Conservation (phyloP, 2,888 invertebrate species). For the Coelogynopora nodosa region DNA sequence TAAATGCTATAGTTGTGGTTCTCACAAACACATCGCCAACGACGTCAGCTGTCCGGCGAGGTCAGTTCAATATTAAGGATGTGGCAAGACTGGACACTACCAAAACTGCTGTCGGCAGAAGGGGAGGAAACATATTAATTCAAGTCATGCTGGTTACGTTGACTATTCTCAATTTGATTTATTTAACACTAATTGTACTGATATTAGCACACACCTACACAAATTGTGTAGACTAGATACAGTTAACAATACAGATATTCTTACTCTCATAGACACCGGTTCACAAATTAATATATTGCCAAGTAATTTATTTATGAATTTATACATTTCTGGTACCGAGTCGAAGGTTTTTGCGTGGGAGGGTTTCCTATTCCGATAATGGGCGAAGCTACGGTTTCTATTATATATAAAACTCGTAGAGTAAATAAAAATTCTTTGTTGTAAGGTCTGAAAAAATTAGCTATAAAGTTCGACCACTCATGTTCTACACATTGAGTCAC, state of each 20-base stretch:
- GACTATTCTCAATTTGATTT: background rate
- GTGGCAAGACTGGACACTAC: background rate
- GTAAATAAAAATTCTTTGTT: background rate
- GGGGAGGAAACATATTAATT: background rate
- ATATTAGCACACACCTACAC: background rate
- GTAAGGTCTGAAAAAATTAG: background rate
- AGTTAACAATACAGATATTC: background rate
- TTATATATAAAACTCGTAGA: background rate
- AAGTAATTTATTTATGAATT: background rate
- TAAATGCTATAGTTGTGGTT: no score
- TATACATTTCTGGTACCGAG: background rate
- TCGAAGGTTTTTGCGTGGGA: background rate
- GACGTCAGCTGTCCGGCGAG: background rate
- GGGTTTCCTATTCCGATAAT: background rate
- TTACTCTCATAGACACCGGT: background rate
- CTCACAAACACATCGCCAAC: background rate
- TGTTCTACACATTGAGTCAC: background rate
- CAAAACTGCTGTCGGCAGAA: no score
- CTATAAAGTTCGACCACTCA: background rate
- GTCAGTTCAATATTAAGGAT: background rate
- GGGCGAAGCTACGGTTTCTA: background rate
- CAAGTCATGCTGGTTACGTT: background rate
- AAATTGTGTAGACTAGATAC: background rate
- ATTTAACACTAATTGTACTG: background rate
- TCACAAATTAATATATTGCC: background rate